Evolutionary conservation across 2,888 invertebrate species (phyloP), one percentile per base, ranked within the genome.

Genomic region (Caenorhabditis wallacei): DNA sequence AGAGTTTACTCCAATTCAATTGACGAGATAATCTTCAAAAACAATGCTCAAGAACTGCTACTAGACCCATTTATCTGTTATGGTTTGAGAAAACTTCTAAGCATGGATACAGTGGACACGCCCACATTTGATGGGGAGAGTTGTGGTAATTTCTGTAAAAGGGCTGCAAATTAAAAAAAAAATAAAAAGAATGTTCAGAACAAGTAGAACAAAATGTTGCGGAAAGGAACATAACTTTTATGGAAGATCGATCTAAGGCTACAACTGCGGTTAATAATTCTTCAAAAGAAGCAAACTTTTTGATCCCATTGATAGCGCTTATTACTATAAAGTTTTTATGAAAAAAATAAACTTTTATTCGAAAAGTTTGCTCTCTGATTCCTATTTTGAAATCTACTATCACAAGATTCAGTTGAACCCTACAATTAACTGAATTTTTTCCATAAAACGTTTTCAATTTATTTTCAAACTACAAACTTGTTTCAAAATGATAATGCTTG

Each of bases 101-200:
- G 56, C 11, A 13, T 30, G 22, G 43, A 43, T 13, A 26, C 24
- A 0, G 53, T 43, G 0, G 22, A 37, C n/a, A n/a, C 56, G 8
- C 69, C 69, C 2, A 69, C 43, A 1, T 37, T 69, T 20, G 69
- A 69, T 24, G 69, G 69, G 8, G n/a, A 69, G 40, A 69, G 16
- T n/a, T 69, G 69, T 30, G 69, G 69, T 57, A 30, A 30, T n/a
- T n/a, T n/a, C n/a, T n/a, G n/a, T n/a, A n/a, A 30, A 10, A 37
- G 37, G 10, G 7, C 4, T 37, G 7, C 37, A 10, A 10, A 37
- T 10, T 7, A 7, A 37, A 4, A 37, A 10, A 37, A 4, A 13
- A 43, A 43, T 10, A 43, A 43, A 11, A 10, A 13, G 43, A 43
- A 13, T 5, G 43, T 43, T 43, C 43, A 43, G 43, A 43, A 16